Evolutionary conservation across 2,888 invertebrate genomes (phyloP), one percentile per base, ranked within the genome.

Genomic region (Trichogramma evanescens): DNA sequence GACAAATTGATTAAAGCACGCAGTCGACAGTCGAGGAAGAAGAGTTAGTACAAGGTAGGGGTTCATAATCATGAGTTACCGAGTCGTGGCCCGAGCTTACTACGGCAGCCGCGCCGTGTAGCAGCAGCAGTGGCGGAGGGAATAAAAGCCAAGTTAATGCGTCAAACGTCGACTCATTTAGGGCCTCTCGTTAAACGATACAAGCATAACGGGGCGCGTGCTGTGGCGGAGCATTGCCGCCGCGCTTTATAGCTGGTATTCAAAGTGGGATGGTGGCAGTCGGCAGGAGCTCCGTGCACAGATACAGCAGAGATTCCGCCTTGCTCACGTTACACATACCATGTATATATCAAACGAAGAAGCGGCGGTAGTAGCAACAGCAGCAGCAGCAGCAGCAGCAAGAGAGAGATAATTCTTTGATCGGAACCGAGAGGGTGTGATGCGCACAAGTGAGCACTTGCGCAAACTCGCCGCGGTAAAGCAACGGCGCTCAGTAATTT

Each of bases 391-490:
- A 13, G 39, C 42, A 48, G 40, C 69, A 66, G 67, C 66, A 65
- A 66, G 63, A 66, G 26, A 66, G 68, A 69, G 71, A 71, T 75
- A 73, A 75, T 75, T 74, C 74, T 76, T 75, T 75, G 74, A 75
- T 76, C 73, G 71, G 68, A 26, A 70, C 69, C 68, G 69, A 73
- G 72, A 73, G 74, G 73, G 67, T 65, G 63, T 66, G 63, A 52
- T 63, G 64, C 64, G 66, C 62, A 42, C 49, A 49, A 49, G 55
- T 56, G 43, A 38, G 45, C 49, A 38, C 26, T 41, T 46, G 48
- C 10, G 50, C 50, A 44, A 6, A 10, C 52, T 46, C 5, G 52
- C 44, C 8, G 26, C 50, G 49, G 44, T 26, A 26, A 26, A 26
- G 26, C 26, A 26, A 26, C 26, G 1, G 26, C 3, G 26, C 26